These are phyloP conservation scores for Drosophila putrida DNA, from an alignment of 2,888 invertebrate genomes.

Conservation along the genomic window DNA sequence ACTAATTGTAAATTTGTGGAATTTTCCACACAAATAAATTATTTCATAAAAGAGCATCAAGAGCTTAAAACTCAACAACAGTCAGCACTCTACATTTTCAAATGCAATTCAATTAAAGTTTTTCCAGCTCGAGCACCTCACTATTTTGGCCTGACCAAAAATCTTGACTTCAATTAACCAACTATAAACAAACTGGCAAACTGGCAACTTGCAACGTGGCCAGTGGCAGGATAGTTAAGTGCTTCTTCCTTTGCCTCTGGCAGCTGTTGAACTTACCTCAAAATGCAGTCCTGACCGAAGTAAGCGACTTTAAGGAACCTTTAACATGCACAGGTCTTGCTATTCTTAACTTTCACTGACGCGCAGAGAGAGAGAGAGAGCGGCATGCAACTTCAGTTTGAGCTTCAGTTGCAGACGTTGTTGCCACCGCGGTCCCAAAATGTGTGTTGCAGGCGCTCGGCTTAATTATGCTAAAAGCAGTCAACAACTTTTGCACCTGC, in stretches of 20 bases:
- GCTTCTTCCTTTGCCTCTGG: slow-evolving; percentile 7
- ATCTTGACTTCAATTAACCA: slow-evolving; percentile 65
- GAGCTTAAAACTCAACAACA: background rate
- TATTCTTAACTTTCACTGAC: slow-evolving; percentile 35
- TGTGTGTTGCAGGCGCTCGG: slow-evolving; percentile 6
- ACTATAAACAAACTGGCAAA: slow-evolving; percentile 62
- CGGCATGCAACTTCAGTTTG: slow-evolving; percentile 4
- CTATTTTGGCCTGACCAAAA: background rate
- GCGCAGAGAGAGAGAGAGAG: background rate
- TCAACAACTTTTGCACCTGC: slow-evolving; percentile 59
- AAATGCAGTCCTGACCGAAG: slow-evolving; percentile 42
- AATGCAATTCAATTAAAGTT: slow-evolving; percentile 57
- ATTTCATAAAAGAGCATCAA: background rate
- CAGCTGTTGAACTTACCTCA: slow-evolving; percentile 56
- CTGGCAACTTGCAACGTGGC: slow-evolving; percentile 36
- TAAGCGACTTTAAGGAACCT: slow-evolving; percentile 46
- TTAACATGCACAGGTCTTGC: slow-evolving; percentile 36
- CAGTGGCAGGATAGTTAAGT: slow-evolving; percentile 17
- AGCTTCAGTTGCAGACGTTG: slow-evolving; percentile 1
- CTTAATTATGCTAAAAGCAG: slow-evolving; percentile 75
- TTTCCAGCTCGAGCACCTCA: slow-evolving; percentile 3
- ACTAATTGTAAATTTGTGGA: background rate
- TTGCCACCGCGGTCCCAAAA: background rate
- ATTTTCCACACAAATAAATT: background rate
- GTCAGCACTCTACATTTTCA: slow-evolving; percentile 12